phyloP scores from a whole-genome alignment of 2,113 vertebrate species.

The Suricata suricatta region DNA sequence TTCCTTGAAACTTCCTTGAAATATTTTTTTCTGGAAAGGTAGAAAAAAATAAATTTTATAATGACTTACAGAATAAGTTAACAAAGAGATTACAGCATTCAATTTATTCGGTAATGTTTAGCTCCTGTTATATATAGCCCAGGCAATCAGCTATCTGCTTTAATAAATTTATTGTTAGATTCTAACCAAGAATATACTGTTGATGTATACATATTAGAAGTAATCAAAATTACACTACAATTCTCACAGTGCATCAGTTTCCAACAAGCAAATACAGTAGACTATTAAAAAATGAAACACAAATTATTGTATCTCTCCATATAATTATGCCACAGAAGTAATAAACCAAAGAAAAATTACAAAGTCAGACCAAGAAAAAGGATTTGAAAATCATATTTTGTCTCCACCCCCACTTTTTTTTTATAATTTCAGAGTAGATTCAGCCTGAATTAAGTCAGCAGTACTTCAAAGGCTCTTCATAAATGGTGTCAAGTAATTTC shows the following conservation, averaged over 20 bases:
- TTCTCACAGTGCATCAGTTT: neutral
- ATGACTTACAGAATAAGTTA: neutral
- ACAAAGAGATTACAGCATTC: neutral
- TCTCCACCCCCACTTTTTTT: rapidly evolving
- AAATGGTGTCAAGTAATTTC: slow-evolving; percentile 22
- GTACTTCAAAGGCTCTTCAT: slow-evolving; percentile 54
- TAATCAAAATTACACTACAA: neutral
- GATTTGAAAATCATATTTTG: neutral
- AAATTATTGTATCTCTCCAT: slow-evolving; percentile 6
- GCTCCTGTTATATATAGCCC: neutral
- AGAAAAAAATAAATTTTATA: neutral
- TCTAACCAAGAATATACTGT: neutral
- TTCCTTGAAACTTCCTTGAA: neutral
- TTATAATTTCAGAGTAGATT: neutral
- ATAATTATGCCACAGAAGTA: neutral
- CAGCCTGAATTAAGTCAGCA: neutral
- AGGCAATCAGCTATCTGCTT: neutral
- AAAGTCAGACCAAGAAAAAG: neutral
- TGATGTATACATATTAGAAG: neutral
- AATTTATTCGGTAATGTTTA: neutral
- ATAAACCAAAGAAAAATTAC: slow-evolving; percentile 18
- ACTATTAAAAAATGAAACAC: neutral
- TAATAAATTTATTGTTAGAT: neutral
- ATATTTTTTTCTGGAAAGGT: neutral
- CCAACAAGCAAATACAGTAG: neutral